Percentiles rank a stretch among this genome's conserved stretches.
Evolutionary conservation across 2,888 invertebrate species (phyloP).

Genomic region (Xylocampa areola): DNA sequence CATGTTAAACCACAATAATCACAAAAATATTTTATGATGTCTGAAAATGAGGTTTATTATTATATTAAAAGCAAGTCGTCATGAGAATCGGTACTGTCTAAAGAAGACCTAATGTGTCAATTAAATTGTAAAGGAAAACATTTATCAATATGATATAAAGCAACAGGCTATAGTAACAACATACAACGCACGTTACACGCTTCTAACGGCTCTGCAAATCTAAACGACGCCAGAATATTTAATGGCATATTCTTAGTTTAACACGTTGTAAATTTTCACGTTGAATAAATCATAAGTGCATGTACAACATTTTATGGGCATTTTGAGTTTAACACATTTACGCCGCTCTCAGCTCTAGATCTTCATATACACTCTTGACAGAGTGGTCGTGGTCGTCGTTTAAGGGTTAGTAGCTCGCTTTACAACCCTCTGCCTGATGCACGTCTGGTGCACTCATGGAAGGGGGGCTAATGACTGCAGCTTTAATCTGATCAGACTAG

Average conservation of each 20-base stretch:
- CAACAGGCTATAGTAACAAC: constrained; percentile 41
- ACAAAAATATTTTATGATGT: constrained; percentile 66
- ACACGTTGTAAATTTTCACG: neutral
- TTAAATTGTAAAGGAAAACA: constrained; percentile 64
- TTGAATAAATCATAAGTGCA: neutral
- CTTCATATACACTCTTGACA: neutral
- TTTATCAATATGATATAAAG: constrained; percentile 60
- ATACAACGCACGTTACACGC: constrained; percentile 18
- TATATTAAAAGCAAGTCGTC: constrained; percentile 60
- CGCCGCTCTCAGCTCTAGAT: too few species aligned
- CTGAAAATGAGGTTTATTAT: constrained; percentile 73
- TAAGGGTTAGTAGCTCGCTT: too few species aligned
- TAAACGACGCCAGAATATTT: constrained; percentile 21
- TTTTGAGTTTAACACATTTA: constrained; percentile 3
- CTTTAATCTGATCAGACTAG: too few species aligned
- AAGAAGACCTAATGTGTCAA: constrained; percentile 63
- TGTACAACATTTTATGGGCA: neutral
- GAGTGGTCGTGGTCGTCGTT: too few species aligned
- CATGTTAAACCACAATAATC: constrained; percentile 69
- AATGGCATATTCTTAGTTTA: constrained; percentile 8
- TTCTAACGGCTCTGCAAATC: constrained; percentile 17
- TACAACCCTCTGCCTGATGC: too few species aligned
- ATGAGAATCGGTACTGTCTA: constrained; percentile 46
- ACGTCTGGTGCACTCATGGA: too few species aligned
- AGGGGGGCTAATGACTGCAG: too few species aligned